Evolutionary conservation across 2,797 vertebrate genomes (phyloP).

Genomic region (Amniataba percoides): DNA sequence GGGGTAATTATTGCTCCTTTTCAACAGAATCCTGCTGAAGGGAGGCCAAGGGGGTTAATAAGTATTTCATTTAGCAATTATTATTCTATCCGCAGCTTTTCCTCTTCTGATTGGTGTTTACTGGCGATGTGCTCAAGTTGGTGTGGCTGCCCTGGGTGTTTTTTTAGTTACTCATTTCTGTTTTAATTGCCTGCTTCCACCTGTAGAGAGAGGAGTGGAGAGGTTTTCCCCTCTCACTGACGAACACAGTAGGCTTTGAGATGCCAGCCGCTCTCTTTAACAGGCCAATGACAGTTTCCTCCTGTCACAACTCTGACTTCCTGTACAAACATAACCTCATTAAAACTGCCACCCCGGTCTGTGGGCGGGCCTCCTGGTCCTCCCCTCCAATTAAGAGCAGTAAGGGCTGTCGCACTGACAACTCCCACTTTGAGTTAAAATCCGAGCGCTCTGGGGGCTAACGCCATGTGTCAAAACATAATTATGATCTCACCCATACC

Average conservation of each 20-base stretch:
- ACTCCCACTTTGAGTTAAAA: conserved; percentile 86
- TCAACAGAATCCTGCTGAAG: conserved; percentile 58
- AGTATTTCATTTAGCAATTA: conserved; percentile 73
- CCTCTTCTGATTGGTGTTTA: conserved; percentile 73
- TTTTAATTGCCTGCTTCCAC: conserved; percentile 84
- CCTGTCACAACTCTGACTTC: conserved; percentile 86
- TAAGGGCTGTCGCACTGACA: conserved; percentile 84
- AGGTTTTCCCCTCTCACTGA: conserved; percentile 74
- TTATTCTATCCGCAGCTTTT: conserved; percentile 74
- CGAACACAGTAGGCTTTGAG: conserved; percentile 79
- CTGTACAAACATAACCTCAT: conserved; percentile 87
- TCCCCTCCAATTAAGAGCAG: conserved; percentile 86
- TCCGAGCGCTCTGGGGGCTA: conserved; percentile 79
- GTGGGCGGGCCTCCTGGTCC: conserved; percentile 83
- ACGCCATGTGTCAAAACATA: conserved; percentile 86
- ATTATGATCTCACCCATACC: conserved; percentile 84
- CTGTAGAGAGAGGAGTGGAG: conserved; percentile 76
- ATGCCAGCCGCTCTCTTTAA: conserved; percentile 82
- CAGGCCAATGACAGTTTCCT: conserved; percentile 85
- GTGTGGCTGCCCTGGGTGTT: conserved; percentile 63
- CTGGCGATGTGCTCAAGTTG: conserved; percentile 62
- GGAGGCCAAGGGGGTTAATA: conserved; percentile 70
- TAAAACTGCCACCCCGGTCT: conserved; percentile 83
- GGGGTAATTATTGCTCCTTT: conserved; percentile 64
- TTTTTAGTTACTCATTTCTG: conserved; percentile 69